Base-by-base conservation (phyloP, 2,888 invertebrate genomes). In the Leucoma salicis region DNA sequence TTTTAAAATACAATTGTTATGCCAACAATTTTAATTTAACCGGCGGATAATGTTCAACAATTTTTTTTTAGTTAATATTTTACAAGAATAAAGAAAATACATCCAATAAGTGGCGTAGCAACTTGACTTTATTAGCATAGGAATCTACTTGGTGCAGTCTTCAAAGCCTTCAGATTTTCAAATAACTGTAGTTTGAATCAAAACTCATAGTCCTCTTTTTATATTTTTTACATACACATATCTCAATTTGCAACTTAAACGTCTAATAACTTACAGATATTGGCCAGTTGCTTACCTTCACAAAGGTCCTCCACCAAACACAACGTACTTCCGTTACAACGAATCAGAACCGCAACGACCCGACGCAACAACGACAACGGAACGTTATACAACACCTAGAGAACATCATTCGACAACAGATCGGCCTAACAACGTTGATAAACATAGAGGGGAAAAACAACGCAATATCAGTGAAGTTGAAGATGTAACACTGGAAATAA, bases 251-350 rank as follows among this genome's bases (percentile, higher is more conserved):
- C 21, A 21, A 1, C 21, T 21, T 21, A 21, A 21, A 21, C 8
- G 8, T 21, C 8, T 21, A n/a, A 21, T 8, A 8, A 1, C 14
- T 38, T 62, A 76, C 36, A 91, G 91, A 59, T 91, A 92, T 55
- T 96, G 95, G 95, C 96, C 96, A 0, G 93, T 96, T 12, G 94
- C 95, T 0, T 96, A 96, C 70, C 88, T 96, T 0, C 96, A 96
- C 66, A 93, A 93, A 72, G 93, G 94, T 46, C 92, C 93, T 24
- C 96, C 96, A 2, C 96, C 96, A 0, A 95, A 95, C 68, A 91
- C 92, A 54, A 93, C 93, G 0, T 90, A 87, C 55, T 89, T 87
- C 54, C 73, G 76, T 38, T 88, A 80, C 58, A 86, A 87, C 49
- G 87, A 87, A 66, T 75, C 76, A 0, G 16, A 42, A 36, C 31